Conservation (phyloP, 2,888 invertebrate genomes). For the Herminia tarsipennalis region DNA sequence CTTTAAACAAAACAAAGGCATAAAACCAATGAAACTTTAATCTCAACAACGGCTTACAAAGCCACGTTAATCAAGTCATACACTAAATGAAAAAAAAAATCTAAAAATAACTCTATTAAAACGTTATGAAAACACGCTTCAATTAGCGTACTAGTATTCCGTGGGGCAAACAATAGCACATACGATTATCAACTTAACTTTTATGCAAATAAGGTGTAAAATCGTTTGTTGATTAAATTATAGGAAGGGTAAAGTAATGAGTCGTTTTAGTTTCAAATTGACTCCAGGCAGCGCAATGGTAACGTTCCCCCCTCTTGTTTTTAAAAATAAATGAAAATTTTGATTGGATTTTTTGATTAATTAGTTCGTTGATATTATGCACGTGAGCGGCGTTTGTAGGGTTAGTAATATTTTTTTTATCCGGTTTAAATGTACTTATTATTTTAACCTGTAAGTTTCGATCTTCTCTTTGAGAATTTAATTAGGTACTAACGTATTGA, state of each 20-base stretch:
- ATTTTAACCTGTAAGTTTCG: no score
- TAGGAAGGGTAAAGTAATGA: slow-evolving; percentile 55
- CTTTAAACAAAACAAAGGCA: no score
- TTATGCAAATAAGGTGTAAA: slow-evolving; percentile 5
- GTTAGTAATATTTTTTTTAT: neutral
- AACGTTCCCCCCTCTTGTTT: slow-evolving; percentile 51
- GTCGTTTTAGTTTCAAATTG: slow-evolving; percentile 60
- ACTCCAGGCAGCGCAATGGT: slow-evolving; percentile 41
- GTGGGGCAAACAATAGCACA: slow-evolving; percentile 4
- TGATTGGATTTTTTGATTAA: slow-evolving; percentile 67
- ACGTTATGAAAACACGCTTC: slow-evolving; percentile 47
- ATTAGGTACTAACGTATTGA: no score
- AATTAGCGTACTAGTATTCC: slow-evolving; percentile 29
- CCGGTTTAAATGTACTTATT: neutral
- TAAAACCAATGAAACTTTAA: slow-evolving; percentile 16
- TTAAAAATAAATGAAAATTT: slow-evolving; percentile 62
- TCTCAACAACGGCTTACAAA: slow-evolving; percentile 27
- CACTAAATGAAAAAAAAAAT: slow-evolving; percentile 40
- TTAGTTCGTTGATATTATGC: slow-evolving; percentile 49
- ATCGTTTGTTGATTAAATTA: slow-evolving; percentile 8
- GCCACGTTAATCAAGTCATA: slow-evolving; percentile 39
- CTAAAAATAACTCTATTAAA: slow-evolving; percentile 53
- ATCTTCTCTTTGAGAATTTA: no score
- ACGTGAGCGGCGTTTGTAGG: slow-evolving; percentile 8
- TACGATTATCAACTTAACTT: slow-evolving; percentile 16